Evolutionary conservation across 2,113 vertebrate genomes (phyloP), one percentile per base, ranked within the genome.

Genomic region (Fulica atra): DNA sequence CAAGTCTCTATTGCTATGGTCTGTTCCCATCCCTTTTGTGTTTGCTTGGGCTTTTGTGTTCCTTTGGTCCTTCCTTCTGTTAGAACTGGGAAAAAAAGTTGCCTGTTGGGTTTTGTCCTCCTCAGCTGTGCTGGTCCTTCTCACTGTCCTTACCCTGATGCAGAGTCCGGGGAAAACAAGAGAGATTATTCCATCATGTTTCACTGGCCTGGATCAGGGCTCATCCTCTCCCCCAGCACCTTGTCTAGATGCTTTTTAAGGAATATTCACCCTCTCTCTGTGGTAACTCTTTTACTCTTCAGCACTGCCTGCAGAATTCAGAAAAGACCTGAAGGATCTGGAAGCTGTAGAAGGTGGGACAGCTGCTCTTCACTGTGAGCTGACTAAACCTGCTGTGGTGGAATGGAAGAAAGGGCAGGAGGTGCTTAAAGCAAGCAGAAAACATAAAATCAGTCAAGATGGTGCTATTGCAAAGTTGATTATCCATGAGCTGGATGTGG

Each of bases 371-470:
- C 56, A 9, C 28, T 98, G 98, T 11, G 95, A 97, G 77, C 92
- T 98, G 80, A 98, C 94, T 40, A 98, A 98, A 40, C 88, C 36
- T 33, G 93, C 97, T 13, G 69, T 33, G 3, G 97, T 98, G 91
- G 77, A 95, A 61, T 98, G 98, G 98, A 98, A 38, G 91, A 98
- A 97, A 70, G 98, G 97, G 16, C 61, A 80, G 31, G 21, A 92
- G 28, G 63, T 82, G 40, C 89, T 98, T 28, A 46, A 65, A 82
- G 91, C 87, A 76, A 98, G 98, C 86, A 97, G 95, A 51, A 99
- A 98, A 95, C 98, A 98, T 29, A 68, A 96, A 72, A 98, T 99
- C 70, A 98, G 95, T n/a, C 98, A 98, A 74, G 97, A 95, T 0
- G 97, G 96, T 56, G 89, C 84, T 7, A 69, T 73, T 23, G 94